Evolutionary conservation across 2,888 invertebrate species (phyloP), one percentile per base, ranked within the genome.

Genomic region (Dasysyrphus tricinctus): DNA sequence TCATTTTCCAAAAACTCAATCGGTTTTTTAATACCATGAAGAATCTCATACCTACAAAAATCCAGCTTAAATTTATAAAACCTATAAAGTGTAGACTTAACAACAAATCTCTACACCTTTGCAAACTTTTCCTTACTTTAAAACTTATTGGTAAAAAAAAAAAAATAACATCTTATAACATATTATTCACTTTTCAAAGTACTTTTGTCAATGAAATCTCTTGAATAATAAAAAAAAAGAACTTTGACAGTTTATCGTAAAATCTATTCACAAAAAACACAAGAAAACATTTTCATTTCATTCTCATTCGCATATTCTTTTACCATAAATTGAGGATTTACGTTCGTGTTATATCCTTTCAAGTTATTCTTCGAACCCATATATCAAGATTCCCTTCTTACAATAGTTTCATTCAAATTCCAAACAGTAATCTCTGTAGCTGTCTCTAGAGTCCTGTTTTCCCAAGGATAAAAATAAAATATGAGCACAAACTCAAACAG

Each of bases 341-440:
- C 47, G 12, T 47, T 19, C 34, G 34, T 65, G 4, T 49, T 67
- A 69, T 54, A 39, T 54, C 39, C 39, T 39, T 69, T 19, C 47
- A 67, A 14, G 34, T 32, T 14, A 12, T 47, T 12, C 24, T 63
- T 42, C 29, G 29, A 32, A 16, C 29, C 24, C 32, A 32, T 47
- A 65, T 63, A 44, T 44, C 24, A 9, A 37, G 51, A 51, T 51
- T 74, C 32, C 16, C 8, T 42, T 51, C 54, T 29, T 32, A 67
- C 65, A 76, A 56, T 76, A 76, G 76, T 76, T 76, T 54, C 47
- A 69, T 67, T 67, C 56, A 44, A 76, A 67, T 54, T 63, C 11
- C 56, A 51, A 65, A 76, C 56, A 57, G 47, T 76, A 76, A 76
- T 76, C 76, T 76, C 67, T 57, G 76, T 76, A 19, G 56, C 65